Conservation (phyloP, 2,113 vertebrate genomes). For the Cranoglanis bouderius region DNA sequence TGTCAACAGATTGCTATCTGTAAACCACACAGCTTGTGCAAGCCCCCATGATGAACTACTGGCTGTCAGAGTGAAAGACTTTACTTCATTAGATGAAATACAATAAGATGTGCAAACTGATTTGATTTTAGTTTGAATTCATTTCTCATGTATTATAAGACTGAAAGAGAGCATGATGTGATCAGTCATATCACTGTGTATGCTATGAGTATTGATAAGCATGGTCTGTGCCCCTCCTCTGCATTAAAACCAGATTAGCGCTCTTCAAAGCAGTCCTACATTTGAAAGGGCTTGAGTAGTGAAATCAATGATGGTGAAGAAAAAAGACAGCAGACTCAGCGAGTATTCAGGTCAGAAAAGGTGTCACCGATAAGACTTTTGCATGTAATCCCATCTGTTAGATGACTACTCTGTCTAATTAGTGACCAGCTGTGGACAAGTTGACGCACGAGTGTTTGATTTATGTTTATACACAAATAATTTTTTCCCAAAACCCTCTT, state of each 20-base stretch:
- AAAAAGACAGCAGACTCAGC: constrained; percentile 8
- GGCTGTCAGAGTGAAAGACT: constrained; percentile 44
- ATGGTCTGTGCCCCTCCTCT: constrained; percentile 40
- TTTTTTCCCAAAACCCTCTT: neutral
- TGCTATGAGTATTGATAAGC: constrained; percentile 26
- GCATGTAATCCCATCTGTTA: constrained; percentile 16
- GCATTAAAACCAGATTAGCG: neutral
- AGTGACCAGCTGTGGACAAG: neutral
- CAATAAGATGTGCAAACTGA: neutral
- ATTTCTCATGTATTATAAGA: neutral
- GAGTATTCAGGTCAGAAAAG: constrained; percentile 19
- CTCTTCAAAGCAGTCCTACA: constrained; percentile 18
- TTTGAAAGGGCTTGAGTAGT: constrained; percentile 23
- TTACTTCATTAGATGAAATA: constrained; percentile 48
- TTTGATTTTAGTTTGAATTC: neutral
- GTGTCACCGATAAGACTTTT: constrained; percentile 7
- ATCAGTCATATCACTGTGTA: constrained; percentile 10
- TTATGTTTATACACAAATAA: neutral
- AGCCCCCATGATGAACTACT: constrained; percentile 51
- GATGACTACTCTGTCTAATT: neutral
- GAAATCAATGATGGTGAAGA: constrained; percentile 21
- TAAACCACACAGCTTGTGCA: constrained; percentile 71
- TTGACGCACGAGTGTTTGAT: neutral
- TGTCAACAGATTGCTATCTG: constrained; percentile 79
- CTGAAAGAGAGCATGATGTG: neutral